These are phyloP conservation scores for Amphipoea lucens DNA, from an alignment of 2,888 invertebrate species.

Conservation along the genomic window DNA sequence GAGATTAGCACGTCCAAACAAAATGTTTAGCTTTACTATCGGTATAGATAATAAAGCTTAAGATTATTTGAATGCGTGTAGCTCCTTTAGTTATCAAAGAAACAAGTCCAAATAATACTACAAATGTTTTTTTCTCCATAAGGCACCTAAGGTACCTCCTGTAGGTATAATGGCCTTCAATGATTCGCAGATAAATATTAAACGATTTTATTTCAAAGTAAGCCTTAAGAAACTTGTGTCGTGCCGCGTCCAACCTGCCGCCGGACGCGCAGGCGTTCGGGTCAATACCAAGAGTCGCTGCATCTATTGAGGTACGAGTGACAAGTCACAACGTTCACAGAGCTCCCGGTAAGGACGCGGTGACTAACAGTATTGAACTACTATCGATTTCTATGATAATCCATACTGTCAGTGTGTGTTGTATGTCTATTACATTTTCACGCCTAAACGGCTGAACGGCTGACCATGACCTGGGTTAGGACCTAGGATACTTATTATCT, in stretches of 20 bases:
- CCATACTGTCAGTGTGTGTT: not conserved
- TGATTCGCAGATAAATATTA: not conserved
- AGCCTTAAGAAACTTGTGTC: not conserved
- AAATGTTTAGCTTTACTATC: too few relatives aligned
- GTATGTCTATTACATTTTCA: not conserved
- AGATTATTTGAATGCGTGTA: too few relatives aligned
- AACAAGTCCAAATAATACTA: too few relatives aligned
- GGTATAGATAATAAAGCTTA: too few relatives aligned
- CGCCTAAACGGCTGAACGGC: not conserved
- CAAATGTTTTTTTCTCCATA: too few relatives aligned
- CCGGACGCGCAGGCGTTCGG: not conserved
- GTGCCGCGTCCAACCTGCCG: not conserved
- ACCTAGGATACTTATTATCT: too few relatives aligned
- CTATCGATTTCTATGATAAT: not conserved
- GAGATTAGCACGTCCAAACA: too few relatives aligned
- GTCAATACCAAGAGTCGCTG: conserved; percentile 38
- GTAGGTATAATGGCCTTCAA: too few relatives aligned
- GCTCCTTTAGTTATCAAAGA: too few relatives aligned
- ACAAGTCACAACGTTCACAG: not conserved
- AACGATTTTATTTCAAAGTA: not conserved
- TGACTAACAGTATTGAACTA: not conserved
- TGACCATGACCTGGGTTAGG: too few relatives aligned
- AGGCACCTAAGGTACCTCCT: too few relatives aligned
- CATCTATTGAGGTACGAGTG: conserved; percentile 28
- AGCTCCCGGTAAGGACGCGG: not conserved